phyloP scores from a whole-genome alignment of 2,113 vertebrate species.

The Gymnobelideus leadbeateri region DNA sequence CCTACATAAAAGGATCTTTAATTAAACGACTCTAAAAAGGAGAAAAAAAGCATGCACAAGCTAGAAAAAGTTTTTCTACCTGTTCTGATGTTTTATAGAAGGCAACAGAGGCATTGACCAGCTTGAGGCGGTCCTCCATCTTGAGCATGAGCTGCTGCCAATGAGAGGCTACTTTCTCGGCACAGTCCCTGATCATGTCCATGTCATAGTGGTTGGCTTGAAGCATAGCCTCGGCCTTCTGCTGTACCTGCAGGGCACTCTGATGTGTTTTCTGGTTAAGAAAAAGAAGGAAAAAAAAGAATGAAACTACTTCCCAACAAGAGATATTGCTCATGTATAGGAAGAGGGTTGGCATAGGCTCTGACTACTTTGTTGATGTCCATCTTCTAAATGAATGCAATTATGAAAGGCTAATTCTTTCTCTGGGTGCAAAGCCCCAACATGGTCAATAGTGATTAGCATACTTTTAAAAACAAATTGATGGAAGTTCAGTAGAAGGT shows the following conservation, averaged over 20 bases:
- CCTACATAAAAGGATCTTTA: not conserved
- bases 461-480: not conserved
- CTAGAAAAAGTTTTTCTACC: constrained; percentile 76
- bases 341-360: not conserved
- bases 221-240: constrained; percentile 97
- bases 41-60: fast-evolving
- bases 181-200: constrained; percentile 98
- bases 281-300: not conserved
- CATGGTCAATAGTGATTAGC: not conserved
- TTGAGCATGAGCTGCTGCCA: constrained; percentile 99
- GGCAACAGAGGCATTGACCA: constrained; percentile 99
- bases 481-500: not conserved
- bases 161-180: constrained; percentile 97
- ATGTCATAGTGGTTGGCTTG: constrained; percentile 99
- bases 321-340: fast-evolving
- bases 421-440: not conserved
- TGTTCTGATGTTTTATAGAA: constrained; percentile 99
- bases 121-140: constrained; percentile 99
- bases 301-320: not conserved
- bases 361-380: fast-evolving
- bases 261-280: constrained; percentile 95
- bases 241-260: constrained; percentile 99
- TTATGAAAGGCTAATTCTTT: not conserved
- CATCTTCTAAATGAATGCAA: not conserved
- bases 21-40: not conserved